Conservation (phyloP, 2,113 vertebrate species). For the Syngnathoides biaculeatus region DNA sequence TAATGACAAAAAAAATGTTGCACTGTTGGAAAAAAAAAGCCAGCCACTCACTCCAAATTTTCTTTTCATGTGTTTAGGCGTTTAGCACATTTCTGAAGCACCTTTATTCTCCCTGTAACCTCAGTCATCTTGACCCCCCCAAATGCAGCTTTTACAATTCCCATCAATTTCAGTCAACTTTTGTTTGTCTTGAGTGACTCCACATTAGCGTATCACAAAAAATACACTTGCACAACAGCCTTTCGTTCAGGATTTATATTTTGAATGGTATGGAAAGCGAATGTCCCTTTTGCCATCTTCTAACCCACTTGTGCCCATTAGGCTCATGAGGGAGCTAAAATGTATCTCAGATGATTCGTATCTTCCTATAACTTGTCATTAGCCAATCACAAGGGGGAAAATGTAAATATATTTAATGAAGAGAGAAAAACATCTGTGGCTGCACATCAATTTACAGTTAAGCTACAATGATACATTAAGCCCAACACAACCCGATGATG, state of each 20-base stretch:
- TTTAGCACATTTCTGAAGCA: conserved; percentile 31
- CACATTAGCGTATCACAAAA: conserved; percentile 16
- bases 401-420: too few relatives aligned
- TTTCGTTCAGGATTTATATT: neutral
- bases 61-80: conserved; percentile 48
- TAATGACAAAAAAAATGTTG: neutral
- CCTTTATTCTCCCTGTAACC: conserved; percentile 33
- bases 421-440: too few relatives aligned
- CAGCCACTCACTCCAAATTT: neutral
- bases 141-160: conserved; percentile 44
- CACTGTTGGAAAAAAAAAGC: neutral
- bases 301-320: too few relatives aligned
- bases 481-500: too few relatives aligned
- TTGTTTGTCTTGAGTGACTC: conserved; percentile 53
- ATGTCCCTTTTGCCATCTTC: too few relatives aligned
- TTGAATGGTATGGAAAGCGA: neutral
- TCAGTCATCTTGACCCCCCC: conserved; percentile 54
- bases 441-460: too few relatives aligned
- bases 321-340: too few relatives aligned
- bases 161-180: conserved; percentile 51
- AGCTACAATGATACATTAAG: too few relatives aligned
- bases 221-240: conserved; percentile 17
- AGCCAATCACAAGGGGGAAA: too few relatives aligned
- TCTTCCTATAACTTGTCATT: too few relatives aligned
- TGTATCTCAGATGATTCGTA: too few relatives aligned